These are phyloP conservation scores for Drosophila greeni DNA, from an alignment of 2,888 invertebrate species.

Conservation along the genomic window DNA sequence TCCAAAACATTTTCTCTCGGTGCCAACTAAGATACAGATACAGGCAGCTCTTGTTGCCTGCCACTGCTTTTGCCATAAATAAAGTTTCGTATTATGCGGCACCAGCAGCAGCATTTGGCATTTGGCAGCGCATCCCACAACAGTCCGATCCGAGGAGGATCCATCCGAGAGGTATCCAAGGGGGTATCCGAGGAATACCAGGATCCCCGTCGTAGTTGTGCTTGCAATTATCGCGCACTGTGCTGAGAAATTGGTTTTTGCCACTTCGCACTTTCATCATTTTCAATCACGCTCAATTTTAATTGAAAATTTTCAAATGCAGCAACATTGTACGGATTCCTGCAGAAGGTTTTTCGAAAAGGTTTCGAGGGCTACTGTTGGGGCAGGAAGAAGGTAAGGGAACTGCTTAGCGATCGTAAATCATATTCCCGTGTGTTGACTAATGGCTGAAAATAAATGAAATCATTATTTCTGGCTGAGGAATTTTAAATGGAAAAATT, in stretches of 20 bases:
- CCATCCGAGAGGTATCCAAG: not conserved
- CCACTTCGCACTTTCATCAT: conserved; percentile 73
- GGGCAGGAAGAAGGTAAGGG: not conserved
- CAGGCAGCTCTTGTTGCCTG: conserved; percentile 55
- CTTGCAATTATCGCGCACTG: conserved; percentile 72
- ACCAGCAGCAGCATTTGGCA: conserved; percentile 32
- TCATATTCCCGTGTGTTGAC: conserved; percentile 21
- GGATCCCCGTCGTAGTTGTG: conserved; percentile 33
- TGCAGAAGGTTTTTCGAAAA: not conserved
- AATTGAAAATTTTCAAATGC: conserved; percentile 70
- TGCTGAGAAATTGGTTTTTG: conserved; percentile 74
- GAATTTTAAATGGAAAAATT: not conserved
- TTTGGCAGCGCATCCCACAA: conserved; percentile 74
- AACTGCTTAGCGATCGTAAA: conserved; percentile 11
- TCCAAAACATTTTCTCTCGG: not conserved
- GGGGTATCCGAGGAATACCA: not conserved
- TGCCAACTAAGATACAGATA: conserved; percentile 16
- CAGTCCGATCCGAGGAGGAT: conserved; percentile 36
- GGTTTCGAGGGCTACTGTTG: conserved; percentile 14
- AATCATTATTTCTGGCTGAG: conserved; percentile 13
- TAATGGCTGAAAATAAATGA: conserved; percentile 11
- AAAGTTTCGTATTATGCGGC: conserved; percentile 71
- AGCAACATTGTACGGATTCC: conserved; percentile 32
- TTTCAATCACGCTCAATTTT: conserved; percentile 74
- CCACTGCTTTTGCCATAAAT: conserved; percentile 64